Base-by-base conservation (phyloP, 2,113 vertebrate genomes). In the Xenus cinereus region DNA sequence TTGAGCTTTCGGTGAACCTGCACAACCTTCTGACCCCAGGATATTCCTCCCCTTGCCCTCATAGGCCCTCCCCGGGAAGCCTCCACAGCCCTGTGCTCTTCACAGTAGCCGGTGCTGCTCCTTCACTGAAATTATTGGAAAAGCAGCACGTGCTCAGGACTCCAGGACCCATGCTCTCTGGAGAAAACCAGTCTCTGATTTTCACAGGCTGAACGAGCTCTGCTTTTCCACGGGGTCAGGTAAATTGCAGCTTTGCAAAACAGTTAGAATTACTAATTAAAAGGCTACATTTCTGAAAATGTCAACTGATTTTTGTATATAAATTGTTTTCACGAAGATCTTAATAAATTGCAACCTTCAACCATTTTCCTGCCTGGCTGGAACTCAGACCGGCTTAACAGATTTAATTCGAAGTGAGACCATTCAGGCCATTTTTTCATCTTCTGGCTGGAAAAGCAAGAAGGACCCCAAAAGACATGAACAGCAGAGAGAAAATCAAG, bases 41-140 rank as follows among this genome's bases (percentile, higher is more conserved):
- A 45, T 35, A 28, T 37, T 57, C 46, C n/a, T 56, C 15, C 60
- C 17, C n/a, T n/a, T 35, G 26, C 28, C 22, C 74, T 56, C 39
- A 18, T 1, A 14, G 30, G 43, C 30, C 33, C 22, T 56, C 30
- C n/a, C 20, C 0, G 1, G 50, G 76, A 9, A 35, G 46, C 0
- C 0, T 28, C 8, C 1, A 1, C 54, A 62, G 59, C 37, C 37
- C 4, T 13, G 60, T 45, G 78, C 77, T 63, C 80, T 45, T 13
- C 23, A 24, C 84, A 48, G 74, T 4, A 17, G 53, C 79, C 67
- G 27, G 3, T 1, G 2, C 15, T 41, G 63, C 53, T 89, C 45
- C 78, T 67, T 54, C 41, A 4, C 88, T 43, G 82, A 46, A 75
- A 41, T 69, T 3, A 5, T 27, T 13, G 46, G 54, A 84, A 53